Base-by-base conservation (phyloP, 2,888 invertebrate species). In the Periphyllus acericola region DNA sequence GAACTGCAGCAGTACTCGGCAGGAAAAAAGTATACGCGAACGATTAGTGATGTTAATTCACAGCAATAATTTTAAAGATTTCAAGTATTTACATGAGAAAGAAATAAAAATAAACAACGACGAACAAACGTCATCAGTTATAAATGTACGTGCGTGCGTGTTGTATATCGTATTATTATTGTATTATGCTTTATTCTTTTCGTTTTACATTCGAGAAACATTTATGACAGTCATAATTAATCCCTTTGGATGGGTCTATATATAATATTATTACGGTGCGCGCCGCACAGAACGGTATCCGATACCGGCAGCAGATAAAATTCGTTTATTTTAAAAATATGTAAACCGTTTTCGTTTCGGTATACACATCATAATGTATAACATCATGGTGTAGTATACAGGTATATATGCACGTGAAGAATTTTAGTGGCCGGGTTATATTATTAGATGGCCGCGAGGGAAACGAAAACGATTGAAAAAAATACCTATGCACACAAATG, bases 171-270 rank as follows among this genome's bases (percentile, higher is more conserved):
- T 83, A 5, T 74, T 19, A 36, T 36, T 36, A 36, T 36, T 46
- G 9, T 46, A 46, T n/a, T 55, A 21, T 34, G 25, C 46, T 34
- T 71, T 75, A 83, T 60, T 66, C 0, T 66, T 66, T 80, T 66
- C 32, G 36, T 36, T 29, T 80, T 80, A 36, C 74, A 11, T 75
- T 40, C 66, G 3, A n/a, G n/a, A 75, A 75, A 84, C 83, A 32
- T 84, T 84, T 84, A 84, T 84, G 75, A 84, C 60, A 83, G 55
- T 72, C 55, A 83, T 83, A 83, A 84, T 84, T 84, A 84, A 84
- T 76, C 21, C 83, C 83, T 40, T 75, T 32, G 66, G 75, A 84
- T 40, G 83, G 66, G 29, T 25, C 21, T 60, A 60, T 68, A 81
- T 81, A 81, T 81, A n/a, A n/a, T 25, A 6, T 19, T 46, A 32